Conservation (phyloP, 2,113 vertebrate genomes). For the Butorides virescens region DNA sequence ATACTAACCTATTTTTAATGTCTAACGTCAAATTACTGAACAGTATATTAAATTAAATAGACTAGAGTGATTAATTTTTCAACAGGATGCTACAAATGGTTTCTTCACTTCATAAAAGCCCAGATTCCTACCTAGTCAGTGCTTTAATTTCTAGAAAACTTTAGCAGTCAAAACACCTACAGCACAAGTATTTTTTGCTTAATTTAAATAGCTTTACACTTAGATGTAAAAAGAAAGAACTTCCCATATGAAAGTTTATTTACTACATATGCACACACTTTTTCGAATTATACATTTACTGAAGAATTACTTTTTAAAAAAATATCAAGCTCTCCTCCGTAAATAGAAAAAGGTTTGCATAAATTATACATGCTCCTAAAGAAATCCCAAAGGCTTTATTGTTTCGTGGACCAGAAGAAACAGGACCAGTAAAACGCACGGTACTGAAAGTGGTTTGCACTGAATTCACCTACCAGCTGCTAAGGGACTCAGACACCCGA, state of each 20-base stretch:
- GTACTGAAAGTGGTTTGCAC: not conserved
- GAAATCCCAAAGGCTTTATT: not conserved
- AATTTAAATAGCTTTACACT: not conserved
- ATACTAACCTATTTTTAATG: not conserved
- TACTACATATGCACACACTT: not conserved
- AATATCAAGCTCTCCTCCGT: not conserved
- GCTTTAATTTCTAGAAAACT: not conserved
- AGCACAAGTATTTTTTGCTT: not conserved
- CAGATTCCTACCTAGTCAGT: not conserved
- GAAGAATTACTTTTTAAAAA: not conserved
- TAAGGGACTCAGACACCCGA: not conserved
- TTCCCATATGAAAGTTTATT: not conserved
- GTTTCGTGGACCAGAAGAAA: not conserved
- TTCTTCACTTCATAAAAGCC: not conserved
- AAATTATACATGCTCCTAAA: not conserved
- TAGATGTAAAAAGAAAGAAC: not conserved
- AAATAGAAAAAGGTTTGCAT: not conserved
- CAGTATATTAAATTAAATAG: not conserved
- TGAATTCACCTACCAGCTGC: not conserved
- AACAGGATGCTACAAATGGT: not conserved
- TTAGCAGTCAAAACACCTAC: not conserved
- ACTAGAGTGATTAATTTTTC: not conserved
- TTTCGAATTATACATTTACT: not conserved
- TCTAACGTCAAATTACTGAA: not conserved
- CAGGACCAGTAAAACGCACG: not conserved